Base-by-base conservation (phyloP, 2,113 vertebrate species). In the Hipposideros armiger region DNA sequence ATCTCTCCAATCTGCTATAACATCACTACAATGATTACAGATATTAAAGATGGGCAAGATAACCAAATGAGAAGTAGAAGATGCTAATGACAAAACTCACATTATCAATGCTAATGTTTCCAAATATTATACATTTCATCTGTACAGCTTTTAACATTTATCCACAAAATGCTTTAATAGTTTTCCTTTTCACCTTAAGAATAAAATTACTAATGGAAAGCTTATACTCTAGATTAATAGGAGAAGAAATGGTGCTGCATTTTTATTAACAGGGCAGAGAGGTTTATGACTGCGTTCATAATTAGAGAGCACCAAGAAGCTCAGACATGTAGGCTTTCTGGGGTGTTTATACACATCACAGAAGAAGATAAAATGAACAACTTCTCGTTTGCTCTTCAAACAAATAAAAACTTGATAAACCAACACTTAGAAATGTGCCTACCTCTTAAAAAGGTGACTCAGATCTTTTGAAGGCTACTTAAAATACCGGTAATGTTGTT, bases 311-410 rank as follows among this genome's bases (percentile, higher is more conserved):
- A 3, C 66, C 78, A 54, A 85, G 42, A 64, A 98, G 22, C 28
- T 94, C 69, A 84, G 2, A 94, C 32, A 95, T 36, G 70, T 73
- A 90, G 64, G 69, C 88, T 97, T 97, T 85, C 36, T 17, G 26
- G 7, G 26, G 8, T 95, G 56, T 91, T 97, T 95, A 95, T 86
- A 84, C 83, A 84, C 1, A 15, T 91, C 42, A 94, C 36, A 76
- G 85, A 95, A 42, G 64, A 97, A 97, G 73, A 20, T 87, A 95
- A 98, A 98, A 26, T 74, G 60, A 98, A 73, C 70, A 98, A 74
- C 0, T 62, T 72, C 80, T 94, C 96, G 42, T 97, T 97, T 92
- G 47, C 82, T 98, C 66, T 70, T 95, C 86, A 98, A 97, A 82
- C 78, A 97, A 94, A 80, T 96, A 80, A 97, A 98, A 91, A n/a